Base-by-base conservation (phyloP, 2,888 invertebrate genomes). In the Hirtodrosophila confusa region DNA sequence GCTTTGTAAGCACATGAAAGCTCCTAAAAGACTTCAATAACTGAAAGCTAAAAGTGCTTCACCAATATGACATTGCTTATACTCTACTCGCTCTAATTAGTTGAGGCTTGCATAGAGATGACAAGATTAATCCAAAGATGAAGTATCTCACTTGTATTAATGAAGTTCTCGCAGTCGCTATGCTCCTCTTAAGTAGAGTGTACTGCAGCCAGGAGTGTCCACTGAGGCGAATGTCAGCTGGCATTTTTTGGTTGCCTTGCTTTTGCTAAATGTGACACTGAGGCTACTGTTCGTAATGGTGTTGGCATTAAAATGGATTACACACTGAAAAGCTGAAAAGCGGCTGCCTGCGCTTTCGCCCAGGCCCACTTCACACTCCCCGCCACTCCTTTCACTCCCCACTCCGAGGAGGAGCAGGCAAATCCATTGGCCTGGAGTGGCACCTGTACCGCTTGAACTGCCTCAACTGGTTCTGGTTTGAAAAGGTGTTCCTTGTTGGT, bases 211-310 rank as follows among this genome's bases (percentile, higher is more conserved):
- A 17, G 47, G 51, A 40, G 63, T 70, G 78, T 72, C 36, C 82
- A 76, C n/a, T 71, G 74, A 66, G 56, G 77, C 71, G 66, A 33
- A 63, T 78, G 68, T 55, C 80, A 83, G 58, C 51, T 64, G 63
- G 75, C 56, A 60, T 69, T 75, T 70, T 62, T 67, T 65, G 40
- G 45, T 29, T 61, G 57, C 53, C 36, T 60, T 57, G 31, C 31
- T 69, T 66, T 82, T 78, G 87, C 87, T 87, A 83, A 87, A 86
- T 86, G 86, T 86, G 84, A 84, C 87, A 87, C 83, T 86, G 86
- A 88, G 86, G 88, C 84, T 85, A 87, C 88, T 85, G 84, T 85
- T 87, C 86, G 80, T 79, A 87, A 86, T 85, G 84, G 84, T 85
- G 84, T 85, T 85, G 84, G 84, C 84, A 85, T 85, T 85, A 88